A percentile compares a stretch with the other conserved stretches of the same genome.
Conservation (phyloP, 2,888 invertebrate genomes). For the Zootermopsis nevadensis region DNA sequence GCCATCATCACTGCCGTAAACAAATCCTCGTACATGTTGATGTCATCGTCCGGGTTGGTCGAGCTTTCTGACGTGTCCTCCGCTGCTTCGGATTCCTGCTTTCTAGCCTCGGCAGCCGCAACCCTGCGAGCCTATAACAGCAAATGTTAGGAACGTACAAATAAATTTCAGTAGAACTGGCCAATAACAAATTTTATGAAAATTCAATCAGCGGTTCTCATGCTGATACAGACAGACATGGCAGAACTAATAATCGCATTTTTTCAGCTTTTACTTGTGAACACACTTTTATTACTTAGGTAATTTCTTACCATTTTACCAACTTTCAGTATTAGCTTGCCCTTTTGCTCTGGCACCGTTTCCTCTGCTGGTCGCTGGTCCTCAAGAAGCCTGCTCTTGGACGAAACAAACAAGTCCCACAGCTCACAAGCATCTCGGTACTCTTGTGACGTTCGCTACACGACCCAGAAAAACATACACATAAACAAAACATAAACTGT, state of each 20-base stretch:
- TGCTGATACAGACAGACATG: too few relatives aligned
- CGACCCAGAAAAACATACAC: background rate
- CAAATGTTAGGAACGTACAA: too few relatives aligned
- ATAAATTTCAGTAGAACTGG: too few relatives aligned
- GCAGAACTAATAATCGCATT: too few relatives aligned
- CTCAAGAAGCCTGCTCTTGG: conserved; percentile 66
- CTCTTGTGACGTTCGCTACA: conserved; percentile 80
- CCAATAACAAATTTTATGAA: too few relatives aligned
- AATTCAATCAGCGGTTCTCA: too few relatives aligned
- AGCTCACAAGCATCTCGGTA: conserved; percentile 90
- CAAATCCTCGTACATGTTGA: conserved; percentile 85
- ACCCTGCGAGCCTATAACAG: conserved; percentile 59
- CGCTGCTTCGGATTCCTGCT: conserved; percentile 67
- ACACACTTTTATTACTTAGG: background rate
- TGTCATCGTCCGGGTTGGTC: conserved; percentile 75
- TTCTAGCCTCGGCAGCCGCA: conserved; percentile 59
- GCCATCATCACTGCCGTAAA: conserved; percentile 91
- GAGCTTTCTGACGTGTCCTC: conserved; percentile 79
- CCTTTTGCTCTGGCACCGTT: conserved; percentile 63
- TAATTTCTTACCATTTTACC: conserved; percentile 64
- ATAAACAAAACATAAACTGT: background rate
- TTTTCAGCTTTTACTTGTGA: too few relatives aligned
- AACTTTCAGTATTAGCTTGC: conserved; percentile 68
- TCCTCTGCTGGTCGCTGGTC: conserved; percentile 61
- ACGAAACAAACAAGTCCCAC: conserved; percentile 82